Evolutionary conservation across 2,888 invertebrate species (phyloP).

Genomic region (Neria commutata): DNA sequence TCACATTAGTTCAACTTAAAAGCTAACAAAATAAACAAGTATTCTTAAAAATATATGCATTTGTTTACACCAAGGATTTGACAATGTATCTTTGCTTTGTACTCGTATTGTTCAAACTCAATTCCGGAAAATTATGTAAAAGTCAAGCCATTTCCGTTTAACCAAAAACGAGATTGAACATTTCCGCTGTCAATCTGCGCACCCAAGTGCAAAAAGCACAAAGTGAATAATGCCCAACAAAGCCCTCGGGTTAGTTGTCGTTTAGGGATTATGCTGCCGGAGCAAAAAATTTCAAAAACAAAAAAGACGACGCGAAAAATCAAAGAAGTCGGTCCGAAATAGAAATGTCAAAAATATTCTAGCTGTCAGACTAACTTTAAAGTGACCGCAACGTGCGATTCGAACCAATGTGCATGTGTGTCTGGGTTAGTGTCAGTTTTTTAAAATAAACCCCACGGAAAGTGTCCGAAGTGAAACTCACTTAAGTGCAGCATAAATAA

Average conservation of each 20-base stretch:
- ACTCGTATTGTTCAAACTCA: no score
- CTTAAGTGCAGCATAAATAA: slow-evolving; percentile 41
- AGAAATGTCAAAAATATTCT: not conserved
- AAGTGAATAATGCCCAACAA: not conserved
- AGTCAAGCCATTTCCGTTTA: not conserved
- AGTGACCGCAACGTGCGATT: not conserved
- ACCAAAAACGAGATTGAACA: not conserved
- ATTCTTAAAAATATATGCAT: no score
- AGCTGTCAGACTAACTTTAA: not conserved
- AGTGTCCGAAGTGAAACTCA: slow-evolving; percentile 18
- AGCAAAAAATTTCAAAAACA: not conserved
- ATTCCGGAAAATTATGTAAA: no score
- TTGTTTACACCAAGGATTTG: no score
- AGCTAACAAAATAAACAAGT: no score
- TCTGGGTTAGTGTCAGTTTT: not conserved
- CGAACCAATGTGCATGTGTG: not conserved
- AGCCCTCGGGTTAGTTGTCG: not conserved
- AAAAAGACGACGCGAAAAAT: not conserved
- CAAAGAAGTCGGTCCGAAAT: not conserved
- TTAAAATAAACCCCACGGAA: slow-evolving; percentile 11
- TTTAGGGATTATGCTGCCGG: not conserved
- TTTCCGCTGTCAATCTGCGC: not conserved
- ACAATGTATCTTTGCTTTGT: no score
- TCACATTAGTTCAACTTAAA: no score
- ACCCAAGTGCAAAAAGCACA: not conserved